These are phyloP conservation scores for Taenaris catops DNA, from an alignment of 2,888 invertebrate species.

Conservation along the genomic window DNA sequence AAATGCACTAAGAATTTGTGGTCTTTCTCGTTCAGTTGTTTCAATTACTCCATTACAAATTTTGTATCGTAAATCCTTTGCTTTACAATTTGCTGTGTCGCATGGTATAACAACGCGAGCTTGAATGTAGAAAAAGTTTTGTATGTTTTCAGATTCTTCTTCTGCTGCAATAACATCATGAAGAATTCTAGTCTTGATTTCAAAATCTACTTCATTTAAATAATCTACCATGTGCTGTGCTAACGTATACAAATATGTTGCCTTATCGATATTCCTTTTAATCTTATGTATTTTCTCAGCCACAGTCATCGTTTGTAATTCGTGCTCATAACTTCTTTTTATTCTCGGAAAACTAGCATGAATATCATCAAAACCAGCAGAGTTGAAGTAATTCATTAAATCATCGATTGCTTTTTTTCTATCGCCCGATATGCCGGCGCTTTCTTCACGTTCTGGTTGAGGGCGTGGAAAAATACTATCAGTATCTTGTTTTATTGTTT, in stretches of 20 bases:
- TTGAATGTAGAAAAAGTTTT: conserved; percentile 50
- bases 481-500: conserved; percentile 29
- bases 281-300: conserved; percentile 44
- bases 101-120: conserved; percentile 46
- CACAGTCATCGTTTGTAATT: conserved; percentile 41
- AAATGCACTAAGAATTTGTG: conserved; percentile 67
- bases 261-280: conserved; percentile 45
- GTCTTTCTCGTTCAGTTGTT: conserved; percentile 47
- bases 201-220: conserved; percentile 50
- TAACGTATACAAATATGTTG: conserved; percentile 43
- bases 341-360: conserved; percentile 31
- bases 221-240: conserved; percentile 50
- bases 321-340: conserved; percentile 49
- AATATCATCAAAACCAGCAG: conserved; percentile 39
- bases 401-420: conserved; percentile 66
- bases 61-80: conserved; percentile 47
- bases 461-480: conserved; percentile 27
- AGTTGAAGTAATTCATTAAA: conserved; percentile 57
- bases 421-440: conserved; percentile 39
- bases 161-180: conserved; percentile 49
- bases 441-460: conserved; percentile 19
- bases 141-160: conserved; percentile 46
- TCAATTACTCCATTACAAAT: conserved; percentile 78
- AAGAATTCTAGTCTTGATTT: conserved; percentile 42
- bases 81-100: conserved; percentile 41